Base-by-base conservation (phyloP, 2,888 invertebrate species). In the Drosophila anomelani region DNA sequence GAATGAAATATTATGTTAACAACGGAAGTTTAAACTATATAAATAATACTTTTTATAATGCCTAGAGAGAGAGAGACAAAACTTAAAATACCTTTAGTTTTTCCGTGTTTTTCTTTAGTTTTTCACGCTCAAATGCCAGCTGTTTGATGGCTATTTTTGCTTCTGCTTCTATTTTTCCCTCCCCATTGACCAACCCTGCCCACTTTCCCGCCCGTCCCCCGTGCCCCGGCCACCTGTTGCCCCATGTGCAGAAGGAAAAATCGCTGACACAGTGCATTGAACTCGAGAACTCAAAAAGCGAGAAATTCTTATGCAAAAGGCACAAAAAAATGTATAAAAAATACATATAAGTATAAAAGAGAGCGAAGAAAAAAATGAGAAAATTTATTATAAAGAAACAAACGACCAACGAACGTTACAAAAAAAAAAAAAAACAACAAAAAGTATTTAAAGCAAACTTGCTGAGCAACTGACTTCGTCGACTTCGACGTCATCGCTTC, bases 261-360 rank as follows among this genome's bases (percentile, higher is more conserved):
- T 54, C 69, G 82, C 80, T 75, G 79, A 76, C 72, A 62, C 76
- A 83, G 84, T 84, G 85, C 84, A 88, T 88, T 84, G 84, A 84
- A 84, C 84, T 77, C 76, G 47, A 68, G 84, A 84, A 85, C 84
- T 79, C 70, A 47, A 68, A 68, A 76, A 80, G 81, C 88, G 78
- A 88, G 84, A 88, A 84, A 88, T 85, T 85, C 88, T 84, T 88
- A 84, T 88, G 88, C 84, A 84, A 84, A 84, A 84, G 79, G 53
- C 72, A 56, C 32, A 56, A 64, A 32, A 51, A 67, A 56, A 10
- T 23, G 29, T 32, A 36, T 4, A 59, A 60, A 56, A 49, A 63
- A 55, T 23, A 51, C 51, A 49, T 49, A 49, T 32, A 49, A 34
- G 51, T 51, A 51, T 51, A 20, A 51, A 51, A 44, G 53, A 60